These are phyloP conservation scores for Chinchilla lanigera DNA, from an alignment of 2,113 vertebrate genomes.

Conservation along the genomic window DNA sequence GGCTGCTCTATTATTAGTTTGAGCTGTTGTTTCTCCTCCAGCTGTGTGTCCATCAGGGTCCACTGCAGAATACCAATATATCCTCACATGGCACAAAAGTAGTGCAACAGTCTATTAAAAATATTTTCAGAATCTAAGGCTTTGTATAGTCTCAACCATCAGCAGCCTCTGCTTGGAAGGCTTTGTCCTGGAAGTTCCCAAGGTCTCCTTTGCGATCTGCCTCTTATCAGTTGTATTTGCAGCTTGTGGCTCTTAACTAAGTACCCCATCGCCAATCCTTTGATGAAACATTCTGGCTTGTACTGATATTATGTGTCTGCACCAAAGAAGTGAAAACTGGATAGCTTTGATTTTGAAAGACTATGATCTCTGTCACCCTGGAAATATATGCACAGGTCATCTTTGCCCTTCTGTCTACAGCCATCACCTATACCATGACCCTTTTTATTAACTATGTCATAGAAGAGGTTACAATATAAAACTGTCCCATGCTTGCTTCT, in stretches of 20 bases:
- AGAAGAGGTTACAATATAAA: background rate
- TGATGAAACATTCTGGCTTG: constrained; percentile 53
- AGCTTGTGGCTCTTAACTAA: constrained; percentile 35
- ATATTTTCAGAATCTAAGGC: background rate
- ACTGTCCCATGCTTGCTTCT: background rate
- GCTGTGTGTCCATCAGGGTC: constrained; percentile 51
- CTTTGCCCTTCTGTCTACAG: constrained; percentile 19
- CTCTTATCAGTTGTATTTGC: constrained; percentile 43
- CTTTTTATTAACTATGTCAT: background rate
- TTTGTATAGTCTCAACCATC: background rate
- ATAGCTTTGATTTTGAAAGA: constrained; percentile 65
- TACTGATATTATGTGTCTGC: constrained; percentile 69
- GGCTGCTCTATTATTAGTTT: constrained; percentile 69
- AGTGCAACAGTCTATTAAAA: background rate
- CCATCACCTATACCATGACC: background rate
- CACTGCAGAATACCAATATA: constrained; percentile 50
- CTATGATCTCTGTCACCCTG: constrained; percentile 43
- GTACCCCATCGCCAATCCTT: constrained; percentile 40
- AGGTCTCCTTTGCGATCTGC: constrained; percentile 46
- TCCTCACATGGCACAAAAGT: constrained; percentile 51
- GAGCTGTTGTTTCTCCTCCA: constrained; percentile 69
- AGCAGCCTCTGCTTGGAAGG: constrained; percentile 46
- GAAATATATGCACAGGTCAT: background rate
- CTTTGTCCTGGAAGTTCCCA: constrained; percentile 49
- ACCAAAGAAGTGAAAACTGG: background rate